Percentiles rank a stretch among this genome's conserved stretches.
Conservation (phyloP, 2,113 vertebrate species). For the Dipodomys stephensi region DNA sequence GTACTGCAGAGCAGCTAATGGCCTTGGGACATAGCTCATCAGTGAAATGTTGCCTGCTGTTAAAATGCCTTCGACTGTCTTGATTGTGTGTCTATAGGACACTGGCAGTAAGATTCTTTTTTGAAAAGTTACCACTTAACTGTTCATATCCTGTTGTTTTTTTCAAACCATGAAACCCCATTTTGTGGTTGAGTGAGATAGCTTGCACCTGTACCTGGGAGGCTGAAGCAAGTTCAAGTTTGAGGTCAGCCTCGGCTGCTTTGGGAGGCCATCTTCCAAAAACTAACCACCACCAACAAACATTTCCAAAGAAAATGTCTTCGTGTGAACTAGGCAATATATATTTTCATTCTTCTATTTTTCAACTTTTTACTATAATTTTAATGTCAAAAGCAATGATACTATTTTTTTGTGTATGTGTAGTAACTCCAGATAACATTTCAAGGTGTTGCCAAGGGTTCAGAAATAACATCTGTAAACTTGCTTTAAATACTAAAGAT, state of each 20-base stretch:
- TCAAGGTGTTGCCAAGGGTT: neutral
- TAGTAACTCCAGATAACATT: neutral
- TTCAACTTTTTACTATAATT: slow-evolving; percentile 24
- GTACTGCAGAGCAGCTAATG: neutral
- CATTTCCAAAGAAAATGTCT: neutral
- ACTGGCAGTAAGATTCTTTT: neutral
- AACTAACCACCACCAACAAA: too few species aligned
- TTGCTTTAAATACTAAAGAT: slow-evolving; percentile 16
- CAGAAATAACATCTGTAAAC: slow-evolving; percentile 37
- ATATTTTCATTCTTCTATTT: neutral
- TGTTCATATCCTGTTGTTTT: slow-evolving; percentile 53
- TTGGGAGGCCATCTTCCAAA: too few species aligned
- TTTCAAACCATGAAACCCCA: slow-evolving; percentile 52
- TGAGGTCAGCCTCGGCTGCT: too few species aligned
- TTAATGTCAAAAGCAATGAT: neutral
- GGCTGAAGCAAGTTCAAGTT: too few species aligned
- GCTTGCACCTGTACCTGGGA: too few species aligned
- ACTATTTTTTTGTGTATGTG: neutral
- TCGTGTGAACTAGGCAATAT: neutral
- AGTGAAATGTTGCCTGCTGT: neutral
- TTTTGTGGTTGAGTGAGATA: too few species aligned
- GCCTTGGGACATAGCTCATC: neutral
- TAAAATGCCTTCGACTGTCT: neutral
- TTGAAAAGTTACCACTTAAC: slow-evolving; percentile 26
- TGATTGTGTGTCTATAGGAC: slow-evolving; percentile 12